Percentiles rank a stretch among this genome's conserved stretches.
Conservation (phyloP, 2,888 invertebrate genomes). For the Eutolmus rufibarbis region DNA sequence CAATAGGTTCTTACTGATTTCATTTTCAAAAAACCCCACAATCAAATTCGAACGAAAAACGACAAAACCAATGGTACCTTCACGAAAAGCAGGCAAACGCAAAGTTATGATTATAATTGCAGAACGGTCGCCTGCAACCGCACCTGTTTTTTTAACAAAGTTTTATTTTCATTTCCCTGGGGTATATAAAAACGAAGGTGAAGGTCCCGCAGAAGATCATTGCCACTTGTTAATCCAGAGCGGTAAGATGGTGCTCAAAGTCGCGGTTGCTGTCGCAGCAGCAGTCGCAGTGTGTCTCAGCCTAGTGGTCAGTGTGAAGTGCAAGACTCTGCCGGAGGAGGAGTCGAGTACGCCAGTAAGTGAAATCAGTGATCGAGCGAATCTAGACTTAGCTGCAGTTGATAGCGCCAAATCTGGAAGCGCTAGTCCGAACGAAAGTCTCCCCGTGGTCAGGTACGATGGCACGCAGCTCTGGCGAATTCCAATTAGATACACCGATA, state of each 20-base stretch:
- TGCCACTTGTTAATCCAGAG: constrained; percentile 30
- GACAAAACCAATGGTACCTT: background rate
- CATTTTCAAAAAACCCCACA: background rate
- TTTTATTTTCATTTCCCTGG: background rate
- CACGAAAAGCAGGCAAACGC: background rate
- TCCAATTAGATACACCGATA: constrained; percentile 60
- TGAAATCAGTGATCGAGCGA: background rate
- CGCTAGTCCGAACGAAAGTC: constrained; percentile 5
- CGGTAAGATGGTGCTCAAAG: constrained; percentile 23
- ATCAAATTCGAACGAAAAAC: background rate
- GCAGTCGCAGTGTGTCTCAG: background rate
- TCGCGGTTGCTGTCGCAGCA: background rate
- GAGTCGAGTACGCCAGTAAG: background rate
- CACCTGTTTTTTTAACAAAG: background rate
- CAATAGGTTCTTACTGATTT: background rate
- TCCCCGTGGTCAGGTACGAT: constrained; percentile 68
- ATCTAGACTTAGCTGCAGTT: background rate
- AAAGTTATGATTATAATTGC: background rate
- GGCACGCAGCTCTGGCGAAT: constrained; percentile 83
- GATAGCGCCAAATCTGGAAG: background rate
- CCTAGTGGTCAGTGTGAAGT: background rate
- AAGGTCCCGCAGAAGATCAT: constrained; percentile 38
- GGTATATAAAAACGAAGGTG: constrained; percentile 44
- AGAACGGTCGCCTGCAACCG: background rate
- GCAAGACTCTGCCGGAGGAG: constrained; percentile 2